These are phyloP conservation scores for Tribolium madens DNA, from an alignment of 1,140 invertebrate species.

Conservation along the genomic window DNA sequence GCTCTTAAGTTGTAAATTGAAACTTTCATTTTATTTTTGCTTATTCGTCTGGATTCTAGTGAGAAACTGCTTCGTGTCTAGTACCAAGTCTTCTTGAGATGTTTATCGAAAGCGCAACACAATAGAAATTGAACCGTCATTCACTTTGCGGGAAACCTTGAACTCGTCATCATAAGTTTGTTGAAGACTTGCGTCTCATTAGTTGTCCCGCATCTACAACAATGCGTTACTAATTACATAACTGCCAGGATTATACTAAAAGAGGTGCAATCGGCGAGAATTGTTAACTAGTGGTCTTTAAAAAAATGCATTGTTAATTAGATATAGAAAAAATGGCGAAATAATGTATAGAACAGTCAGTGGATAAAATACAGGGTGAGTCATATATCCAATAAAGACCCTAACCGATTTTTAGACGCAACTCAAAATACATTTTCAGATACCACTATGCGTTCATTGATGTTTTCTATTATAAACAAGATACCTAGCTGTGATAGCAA, in stretches of 20 bases:
- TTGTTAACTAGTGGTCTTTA: background rate
- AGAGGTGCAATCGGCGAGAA: constrained; percentile 14
- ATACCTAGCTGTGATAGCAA: too few relatives aligned
- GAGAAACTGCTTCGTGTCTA: constrained; percentile 31
- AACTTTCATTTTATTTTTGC: constrained; percentile 5
- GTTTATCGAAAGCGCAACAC: constrained; percentile 31
- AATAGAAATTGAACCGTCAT: constrained; percentile 37
- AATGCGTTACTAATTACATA: constrained; percentile 46
- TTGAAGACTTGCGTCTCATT: constrained; percentile 24
- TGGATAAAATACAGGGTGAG: too few relatives aligned
- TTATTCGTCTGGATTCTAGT: constrained; percentile 21
- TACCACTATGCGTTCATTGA: too few relatives aligned
- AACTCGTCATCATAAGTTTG: constrained; percentile 41
- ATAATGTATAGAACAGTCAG: too few relatives aligned
- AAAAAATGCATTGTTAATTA: background rate
- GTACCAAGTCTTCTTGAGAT: constrained; percentile 17
- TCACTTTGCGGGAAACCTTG: constrained; percentile 41
- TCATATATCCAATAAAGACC: too few relatives aligned
- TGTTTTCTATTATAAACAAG: too few relatives aligned
- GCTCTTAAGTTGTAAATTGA: constrained; percentile 4
- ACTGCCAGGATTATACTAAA: constrained; percentile 5
- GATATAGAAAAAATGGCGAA: too few relatives aligned
- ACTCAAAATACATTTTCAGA: too few relatives aligned
- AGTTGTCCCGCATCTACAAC: constrained; percentile 33
- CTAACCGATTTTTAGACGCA: too few relatives aligned